phyloP scores from a whole-genome alignment of 2,113 vertebrate species.

The Cryptomyrus ogoouensis region DNA sequence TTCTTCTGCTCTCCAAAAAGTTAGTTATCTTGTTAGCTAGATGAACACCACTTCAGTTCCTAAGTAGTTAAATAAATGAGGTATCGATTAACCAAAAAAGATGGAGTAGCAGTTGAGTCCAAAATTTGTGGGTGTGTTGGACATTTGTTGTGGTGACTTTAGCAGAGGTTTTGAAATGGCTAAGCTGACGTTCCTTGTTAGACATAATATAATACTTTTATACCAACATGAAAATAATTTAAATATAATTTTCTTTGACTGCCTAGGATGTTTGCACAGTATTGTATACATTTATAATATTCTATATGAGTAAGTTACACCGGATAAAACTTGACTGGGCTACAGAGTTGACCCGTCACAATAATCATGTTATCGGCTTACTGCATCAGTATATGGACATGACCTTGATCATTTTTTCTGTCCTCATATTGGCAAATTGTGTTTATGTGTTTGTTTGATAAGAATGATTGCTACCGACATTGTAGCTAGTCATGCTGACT shows the following conservation, averaged over 20 bases:
- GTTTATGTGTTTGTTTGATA: neutral
- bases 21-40: neutral
- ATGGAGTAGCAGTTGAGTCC: neutral
- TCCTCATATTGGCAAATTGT: neutral
- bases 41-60: neutral
- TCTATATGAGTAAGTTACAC: neutral
- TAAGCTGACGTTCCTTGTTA: neutral
- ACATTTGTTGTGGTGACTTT: neutral
- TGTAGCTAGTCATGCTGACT: neutral
- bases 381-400: neutral
- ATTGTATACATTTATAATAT: neutral
- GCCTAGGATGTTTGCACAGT: neutral
- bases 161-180: neutral
- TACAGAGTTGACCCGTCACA: neutral
- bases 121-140: neutral
- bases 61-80: neutral
- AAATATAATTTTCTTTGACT: neutral
- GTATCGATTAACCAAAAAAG: neutral
- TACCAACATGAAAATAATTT: neutral
- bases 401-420: neutral
- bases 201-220: neutral
- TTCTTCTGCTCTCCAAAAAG: neutral
- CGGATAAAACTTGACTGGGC: neutral
- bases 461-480: neutral
- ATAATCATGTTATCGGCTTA: neutral